Evolutionary conservation across 2,113 vertebrate species (phyloP), one percentile per base, ranked within the genome.

Genomic region (Elachura formosa): DNA sequence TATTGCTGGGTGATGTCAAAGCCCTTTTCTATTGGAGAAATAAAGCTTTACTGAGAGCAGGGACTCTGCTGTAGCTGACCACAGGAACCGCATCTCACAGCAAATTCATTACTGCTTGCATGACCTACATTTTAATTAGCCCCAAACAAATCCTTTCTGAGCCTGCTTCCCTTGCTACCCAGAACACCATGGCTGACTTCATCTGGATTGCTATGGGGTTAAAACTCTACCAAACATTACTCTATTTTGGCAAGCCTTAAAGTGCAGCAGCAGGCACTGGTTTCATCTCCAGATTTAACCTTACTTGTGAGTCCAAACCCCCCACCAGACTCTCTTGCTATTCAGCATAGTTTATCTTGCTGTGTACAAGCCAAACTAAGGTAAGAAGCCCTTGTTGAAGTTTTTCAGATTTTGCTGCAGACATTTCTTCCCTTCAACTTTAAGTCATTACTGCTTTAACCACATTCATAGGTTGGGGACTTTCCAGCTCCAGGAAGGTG

Each of bases 121-220:
- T 93, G 96, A 96, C 92, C 93, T 96, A 94, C 79, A 93, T 94
- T 88, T 93, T 90, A 96, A 90, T 77, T 90, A 93, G 72, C 78
- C 82, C 75, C 72, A 84, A 88, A 90, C 45, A 94, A 96, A 96
- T 94, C 94, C 90, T 73, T 89, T 80, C 92, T 95, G 87, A 95
- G 72, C 93, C 85, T 90, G 40, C 75, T 95, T 91, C 89, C 51
- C 74, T 87, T 0, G 0, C 58, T 73, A 62, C 49, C 43, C 89
- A 85, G 75, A 89, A 85, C 43, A 67, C 68, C 9, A 24, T 14
- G n/a, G 41, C 84, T 96, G 72, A 85, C 45, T 95, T 89, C 88
- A 89, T 87, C 66, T 83, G 72, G 80, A 89, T 66, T 91, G 68
- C 63, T 45, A 46, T 10, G 52, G 51, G 40, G 59, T 84, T 83